Conservation (phyloP, 92 coral and sea anemone species). For the Phenganax subtilis region DNA sequence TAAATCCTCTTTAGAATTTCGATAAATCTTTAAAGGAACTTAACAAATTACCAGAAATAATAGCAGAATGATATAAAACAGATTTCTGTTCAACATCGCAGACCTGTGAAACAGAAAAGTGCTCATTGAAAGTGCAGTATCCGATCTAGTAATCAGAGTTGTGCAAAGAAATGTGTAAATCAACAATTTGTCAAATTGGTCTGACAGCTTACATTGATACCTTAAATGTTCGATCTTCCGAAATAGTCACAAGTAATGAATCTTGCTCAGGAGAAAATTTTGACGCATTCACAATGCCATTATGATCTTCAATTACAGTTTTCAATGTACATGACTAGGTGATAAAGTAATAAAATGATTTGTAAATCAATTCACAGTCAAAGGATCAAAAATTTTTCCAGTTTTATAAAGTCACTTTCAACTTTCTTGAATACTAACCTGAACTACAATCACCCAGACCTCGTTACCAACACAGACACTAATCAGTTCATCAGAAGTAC, state of each 20-base stretch:
- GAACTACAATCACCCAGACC: slow-evolving; percentile 80
- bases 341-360: neutral
- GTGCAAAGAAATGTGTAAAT: neutral
- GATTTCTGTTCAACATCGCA: slow-evolving; percentile 76
- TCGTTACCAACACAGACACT: slow-evolving; percentile 78
- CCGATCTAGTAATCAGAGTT: neutral
- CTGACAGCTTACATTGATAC: slow-evolving; percentile 29
- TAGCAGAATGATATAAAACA: slow-evolving; percentile 72
- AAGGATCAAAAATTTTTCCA: neutral
- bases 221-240: slow-evolving; percentile 93
- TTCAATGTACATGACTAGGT: slow-evolving; percentile 72
- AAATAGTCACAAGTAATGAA: slow-evolving; percentile 59
- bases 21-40: neutral
- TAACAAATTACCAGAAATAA: slow-evolving; percentile 67
- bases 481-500: slow-evolving; percentile 62
- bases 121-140: neutral
- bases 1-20: no score
- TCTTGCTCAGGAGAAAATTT: slow-evolving; percentile 68
- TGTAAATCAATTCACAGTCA: neutral
- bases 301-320: slow-evolving; percentile 79
- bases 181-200: neutral
- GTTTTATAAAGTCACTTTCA: neutral
- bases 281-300: slow-evolving; percentile 66
- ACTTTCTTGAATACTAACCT: slow-evolving; percentile 48
- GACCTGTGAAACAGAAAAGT: slow-evolving; percentile 44